These are phyloP conservation scores for Mus spretus DNA, from an alignment of 2,797 vertebrate species.

Conservation along the genomic window DNA sequence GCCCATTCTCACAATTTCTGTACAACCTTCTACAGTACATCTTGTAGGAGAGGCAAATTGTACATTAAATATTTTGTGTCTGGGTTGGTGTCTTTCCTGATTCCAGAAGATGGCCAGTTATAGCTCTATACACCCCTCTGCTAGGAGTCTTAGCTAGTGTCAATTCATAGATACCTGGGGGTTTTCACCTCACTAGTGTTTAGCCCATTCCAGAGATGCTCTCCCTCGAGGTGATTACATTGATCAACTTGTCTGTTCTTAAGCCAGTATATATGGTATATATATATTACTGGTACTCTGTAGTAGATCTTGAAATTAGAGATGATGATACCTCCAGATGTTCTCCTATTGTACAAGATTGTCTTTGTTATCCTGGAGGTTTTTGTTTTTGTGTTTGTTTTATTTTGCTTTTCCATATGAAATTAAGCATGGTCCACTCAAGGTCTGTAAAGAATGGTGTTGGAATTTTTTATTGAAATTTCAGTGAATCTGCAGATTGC, in stretches of 20 bases:
- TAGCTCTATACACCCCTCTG: background rate
- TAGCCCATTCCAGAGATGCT: background rate
- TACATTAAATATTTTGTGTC: background rate
- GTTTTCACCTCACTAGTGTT: background rate
- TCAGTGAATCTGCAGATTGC: background rate
- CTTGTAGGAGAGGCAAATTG: background rate
- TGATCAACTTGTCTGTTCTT: background rate
- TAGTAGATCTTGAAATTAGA: background rate
- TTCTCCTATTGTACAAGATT: background rate
- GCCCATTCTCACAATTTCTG: background rate
- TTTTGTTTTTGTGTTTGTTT: background rate
- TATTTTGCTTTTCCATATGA: background rate
- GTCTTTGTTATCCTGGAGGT: background rate
- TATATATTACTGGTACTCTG: background rate
- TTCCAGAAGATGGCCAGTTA: background rate
- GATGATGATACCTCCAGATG: background rate
- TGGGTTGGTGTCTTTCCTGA: background rate
- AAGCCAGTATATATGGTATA: background rate
- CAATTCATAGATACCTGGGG: background rate
- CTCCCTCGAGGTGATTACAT: background rate
- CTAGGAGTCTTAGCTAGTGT: background rate
- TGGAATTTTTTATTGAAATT: background rate
- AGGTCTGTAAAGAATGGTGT: background rate
- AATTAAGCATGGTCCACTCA: background rate
- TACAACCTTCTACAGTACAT: background rate